Base-by-base conservation (phyloP, 30 jellyfish, hydroid and myxozoan genomes). In the Hydractinia echinata region DNA sequence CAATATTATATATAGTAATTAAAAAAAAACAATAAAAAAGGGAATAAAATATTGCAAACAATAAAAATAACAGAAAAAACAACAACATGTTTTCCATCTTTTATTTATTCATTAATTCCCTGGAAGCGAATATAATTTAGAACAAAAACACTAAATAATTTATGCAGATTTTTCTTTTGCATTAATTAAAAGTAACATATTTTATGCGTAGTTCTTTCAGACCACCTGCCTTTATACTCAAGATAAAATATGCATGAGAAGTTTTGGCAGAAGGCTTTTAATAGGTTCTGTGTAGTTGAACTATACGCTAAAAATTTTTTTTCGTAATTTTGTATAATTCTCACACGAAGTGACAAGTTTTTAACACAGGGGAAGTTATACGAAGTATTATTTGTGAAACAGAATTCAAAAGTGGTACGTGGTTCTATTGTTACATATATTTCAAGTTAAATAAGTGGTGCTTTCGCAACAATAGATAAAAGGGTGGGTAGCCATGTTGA, bases 211-310 rank as follows among this genome's bases (percentile, higher is more conserved):
- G 39, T 51, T 64, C 19, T 58, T 51, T 51, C 74, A 64, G 39
- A 64, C 74, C 74, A 64, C 74, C 74, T 64, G 74, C 2, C 74
- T 7, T 64, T 64, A 7, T 64, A 13, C 74, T 64, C 74, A 64
- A 64, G 51, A 64, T 64, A 64, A 64, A 64, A n/a, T 64, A 64
- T 64, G 74, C 74, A 64, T 64, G 74, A 64, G 39, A n/a, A 64
- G 39, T 64, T 30, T 30, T 30, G 44, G 44, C 44, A 30, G 44
- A 30, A 30, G 44, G 44, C 2, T 30, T 30, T 30, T 30, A 30
- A 30, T 30, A 30, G 44, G 44, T 30, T 30, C 44, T 30, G 44
- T 30, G 44, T 30, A 30, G 44, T 30, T 30, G 44, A 30, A 30
- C 44, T 30, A 30, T 30, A 30, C 44, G 44, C 44, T 30, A 30